Percentiles rank a stretch among this genome's conserved stretches.
phyloP scores from a whole-genome alignment of 2,888 invertebrate genomes.

The Corbicula japonica region DNA sequence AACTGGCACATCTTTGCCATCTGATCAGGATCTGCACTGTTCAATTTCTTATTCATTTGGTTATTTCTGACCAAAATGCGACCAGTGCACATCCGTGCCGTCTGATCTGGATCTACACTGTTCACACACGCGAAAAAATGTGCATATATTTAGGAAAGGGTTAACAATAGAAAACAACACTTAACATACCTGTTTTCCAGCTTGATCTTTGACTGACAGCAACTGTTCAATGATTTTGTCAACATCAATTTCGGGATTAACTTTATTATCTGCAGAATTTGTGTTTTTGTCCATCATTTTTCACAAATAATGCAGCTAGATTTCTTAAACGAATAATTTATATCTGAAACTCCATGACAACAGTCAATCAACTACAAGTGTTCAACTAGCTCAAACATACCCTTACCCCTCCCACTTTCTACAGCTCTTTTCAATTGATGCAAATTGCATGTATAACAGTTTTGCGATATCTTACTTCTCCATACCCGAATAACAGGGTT shows the following conservation, averaged over 20 bases:
- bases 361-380: not conserved
- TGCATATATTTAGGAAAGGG: not conserved
- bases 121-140: too few relatives aligned
- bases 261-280: slow-evolving; percentile 36
- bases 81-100: too few relatives aligned
- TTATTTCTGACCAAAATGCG: too few relatives aligned
- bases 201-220: slow-evolving; percentile 80
- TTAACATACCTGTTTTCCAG: slow-evolving; percentile 83
- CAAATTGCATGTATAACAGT: too few relatives aligned
- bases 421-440: too few relatives aligned
- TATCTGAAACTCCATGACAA: not conserved
- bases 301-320: not conserved
- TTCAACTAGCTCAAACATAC: not conserved
- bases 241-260: slow-evolving; percentile 76
- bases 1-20: too few relatives aligned
- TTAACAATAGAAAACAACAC: not conserved
- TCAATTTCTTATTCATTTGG: too few relatives aligned
- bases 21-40: too few relatives aligned
- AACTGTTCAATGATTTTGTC: slow-evolving; percentile 84
- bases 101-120: too few relatives aligned
- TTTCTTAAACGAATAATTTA: not conserved
- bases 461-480: too few relatives aligned
- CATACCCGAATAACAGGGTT: not conserved
- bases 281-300: slow-evolving; percentile 66
- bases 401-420: slow-evolving; percentile 19